Evolutionary conservation across 2,888 invertebrate genomes (phyloP).

Genomic region (Oscheius sp.): DNA sequence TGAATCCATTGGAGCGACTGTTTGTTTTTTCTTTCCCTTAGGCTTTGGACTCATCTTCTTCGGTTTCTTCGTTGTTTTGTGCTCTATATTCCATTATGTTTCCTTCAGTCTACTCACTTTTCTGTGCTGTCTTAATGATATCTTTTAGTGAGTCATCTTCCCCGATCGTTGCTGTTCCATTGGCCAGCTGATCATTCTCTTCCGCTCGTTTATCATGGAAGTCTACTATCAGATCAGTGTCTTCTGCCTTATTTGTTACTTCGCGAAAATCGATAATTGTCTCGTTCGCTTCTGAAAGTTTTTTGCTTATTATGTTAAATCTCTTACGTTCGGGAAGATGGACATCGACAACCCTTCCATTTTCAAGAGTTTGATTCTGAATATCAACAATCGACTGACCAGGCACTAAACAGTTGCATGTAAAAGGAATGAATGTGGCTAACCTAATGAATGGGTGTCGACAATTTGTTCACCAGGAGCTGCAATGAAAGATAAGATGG

Average conservation of each 20-base stretch:
- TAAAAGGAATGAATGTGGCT: too few relatives aligned
- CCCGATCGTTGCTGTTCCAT: background rate
- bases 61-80: background rate
- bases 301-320: background rate
- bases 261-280: slow-evolving; percentile 6
- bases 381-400: too few relatives aligned
- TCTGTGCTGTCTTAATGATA: background rate
- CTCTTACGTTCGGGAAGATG: background rate
- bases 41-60: background rate
- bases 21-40: background rate
- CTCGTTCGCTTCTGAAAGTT: background rate
- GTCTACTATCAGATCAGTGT: slow-evolving; percentile 9
- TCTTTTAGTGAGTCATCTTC: background rate
- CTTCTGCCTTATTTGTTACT: background rate
- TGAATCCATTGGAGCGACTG: background rate
- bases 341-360: background rate
- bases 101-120: background rate
- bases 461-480: slow-evolving; percentile 1
- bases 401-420: too few relatives aligned
- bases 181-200: background rate
- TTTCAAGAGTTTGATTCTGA: too few relatives aligned
- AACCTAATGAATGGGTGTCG: background rate
- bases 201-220: slow-evolving; percentile 1
- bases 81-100: background rate
- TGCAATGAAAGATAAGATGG: background rate